Evolutionary conservation across 2,113 vertebrate genomes (phyloP).

Genomic region (Nothoprocta perdicaria): DNA sequence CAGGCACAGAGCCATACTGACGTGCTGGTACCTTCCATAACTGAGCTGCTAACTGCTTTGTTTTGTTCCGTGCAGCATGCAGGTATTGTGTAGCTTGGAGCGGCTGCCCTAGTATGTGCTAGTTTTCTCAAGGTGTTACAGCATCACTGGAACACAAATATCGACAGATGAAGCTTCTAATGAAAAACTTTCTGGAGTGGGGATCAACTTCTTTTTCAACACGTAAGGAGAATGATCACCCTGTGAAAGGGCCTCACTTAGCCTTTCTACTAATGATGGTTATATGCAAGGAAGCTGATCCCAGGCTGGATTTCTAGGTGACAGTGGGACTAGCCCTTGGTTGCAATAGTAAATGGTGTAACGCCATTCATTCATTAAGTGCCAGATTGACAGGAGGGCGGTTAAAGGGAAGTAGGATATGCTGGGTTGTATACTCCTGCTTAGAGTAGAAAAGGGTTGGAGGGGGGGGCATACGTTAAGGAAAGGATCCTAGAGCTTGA

Average conservation of each 20-base stretch:
- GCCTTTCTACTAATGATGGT: background rate
- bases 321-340: background rate
- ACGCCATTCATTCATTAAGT: background rate
- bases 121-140: background rate
- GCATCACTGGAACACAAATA: background rate
- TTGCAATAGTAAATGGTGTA: background rate
- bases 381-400: background rate
- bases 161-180: background rate
- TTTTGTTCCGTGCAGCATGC: background rate
- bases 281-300: background rate
- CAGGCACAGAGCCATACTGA: background rate
- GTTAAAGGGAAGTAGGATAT: background rate
- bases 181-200: background rate
- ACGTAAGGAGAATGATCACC: background rate
- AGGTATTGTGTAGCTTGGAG: background rate
- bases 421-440: background rate
- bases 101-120: background rate
- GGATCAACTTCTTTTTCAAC: background rate
- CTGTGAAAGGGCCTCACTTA: background rate
- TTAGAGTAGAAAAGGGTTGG: background rate
- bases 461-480: background rate
- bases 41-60: background rate
- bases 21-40: fast-evolving
- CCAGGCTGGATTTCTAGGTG: background rate
- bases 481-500: background rate